phyloP scores from a whole-genome alignment of 2,113 vertebrate genomes.

The Litocranius walleri region DNA sequence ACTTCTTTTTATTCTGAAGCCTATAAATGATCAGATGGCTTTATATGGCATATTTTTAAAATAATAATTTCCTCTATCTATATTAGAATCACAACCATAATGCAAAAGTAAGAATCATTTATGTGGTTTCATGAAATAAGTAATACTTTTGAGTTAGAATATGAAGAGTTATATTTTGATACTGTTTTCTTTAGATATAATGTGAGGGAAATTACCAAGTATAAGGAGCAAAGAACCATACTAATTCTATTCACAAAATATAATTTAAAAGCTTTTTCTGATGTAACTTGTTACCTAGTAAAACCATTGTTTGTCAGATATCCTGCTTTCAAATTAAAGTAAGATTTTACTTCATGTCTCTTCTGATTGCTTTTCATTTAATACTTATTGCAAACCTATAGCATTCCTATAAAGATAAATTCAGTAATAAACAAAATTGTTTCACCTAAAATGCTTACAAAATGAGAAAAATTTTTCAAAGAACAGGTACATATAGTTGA shows the following conservation, averaged over 20 bases:
- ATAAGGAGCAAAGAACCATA: not conserved
- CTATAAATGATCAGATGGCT: not conserved
- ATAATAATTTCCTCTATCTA: not conserved
- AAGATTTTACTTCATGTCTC: not conserved
- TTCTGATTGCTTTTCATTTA: not conserved
- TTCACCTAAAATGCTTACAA: not conserved
- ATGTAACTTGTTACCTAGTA: not conserved
- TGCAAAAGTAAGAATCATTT: not conserved
- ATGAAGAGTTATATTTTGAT: not conserved
- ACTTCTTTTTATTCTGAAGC: not conserved
- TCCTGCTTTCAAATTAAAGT: not conserved
- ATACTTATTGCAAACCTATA: not conserved
- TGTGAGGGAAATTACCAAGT: not conserved
- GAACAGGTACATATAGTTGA: not conserved
- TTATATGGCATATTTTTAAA: not conserved
- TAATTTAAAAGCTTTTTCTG: not conserved
- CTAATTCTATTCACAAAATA: not conserved
- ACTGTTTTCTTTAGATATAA: not conserved
- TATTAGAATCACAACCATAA: not conserved
- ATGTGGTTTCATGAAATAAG: not conserved
- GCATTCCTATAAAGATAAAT: not conserved
- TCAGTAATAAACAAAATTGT: not conserved
- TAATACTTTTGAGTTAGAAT: not conserved
- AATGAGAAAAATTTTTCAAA: not conserved
- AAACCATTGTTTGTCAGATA: not conserved